Evolutionary conservation across 2,888 invertebrate genomes (phyloP).

Genomic region (Xestia sexstrigata): DNA sequence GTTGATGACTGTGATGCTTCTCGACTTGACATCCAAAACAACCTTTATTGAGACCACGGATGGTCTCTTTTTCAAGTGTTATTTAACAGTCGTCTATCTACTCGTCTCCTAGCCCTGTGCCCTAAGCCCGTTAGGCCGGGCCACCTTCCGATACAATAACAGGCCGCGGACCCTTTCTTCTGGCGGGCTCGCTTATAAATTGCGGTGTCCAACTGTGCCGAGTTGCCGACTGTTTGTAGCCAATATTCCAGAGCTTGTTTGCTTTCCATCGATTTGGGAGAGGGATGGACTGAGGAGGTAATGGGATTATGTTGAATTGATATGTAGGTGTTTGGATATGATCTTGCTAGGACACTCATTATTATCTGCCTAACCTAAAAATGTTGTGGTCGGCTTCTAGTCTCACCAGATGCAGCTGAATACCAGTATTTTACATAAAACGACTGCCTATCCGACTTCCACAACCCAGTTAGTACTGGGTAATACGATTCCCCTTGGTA

Average conservation of each 20-base stretch:
- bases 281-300: conserved; percentile 20
- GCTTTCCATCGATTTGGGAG: conserved; percentile 60
- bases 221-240: conserved; percentile 75
- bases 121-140: conserved; percentile 84
- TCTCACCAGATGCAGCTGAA: too few species aligned
- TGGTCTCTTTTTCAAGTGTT: not conserved
- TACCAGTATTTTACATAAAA: too few species aligned
- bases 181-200: conserved; percentile 85
- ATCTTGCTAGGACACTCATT: too few species aligned
- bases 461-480: too few species aligned
- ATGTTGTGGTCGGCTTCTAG: too few species aligned
- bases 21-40: not conserved
- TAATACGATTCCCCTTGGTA: too few species aligned
- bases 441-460: too few species aligned
- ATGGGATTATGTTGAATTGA: conserved; percentile 34
- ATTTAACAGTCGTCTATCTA: conserved; percentile 57
- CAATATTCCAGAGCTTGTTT: conserved; percentile 77
- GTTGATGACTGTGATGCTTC: not conserved
- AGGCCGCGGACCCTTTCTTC: conserved; percentile 87
- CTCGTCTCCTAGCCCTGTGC: conserved; percentile 35
- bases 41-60: not conserved
- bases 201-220: conserved; percentile 86
- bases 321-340: not conserved
- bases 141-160: conserved; percentile 90
- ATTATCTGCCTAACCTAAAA: too few species aligned